A percentile compares a stretch with the other conserved stretches of the same genome.
Conservation (phyloP, 2,113 vertebrate genomes). For the Neodon shergylaensis region DNA sequence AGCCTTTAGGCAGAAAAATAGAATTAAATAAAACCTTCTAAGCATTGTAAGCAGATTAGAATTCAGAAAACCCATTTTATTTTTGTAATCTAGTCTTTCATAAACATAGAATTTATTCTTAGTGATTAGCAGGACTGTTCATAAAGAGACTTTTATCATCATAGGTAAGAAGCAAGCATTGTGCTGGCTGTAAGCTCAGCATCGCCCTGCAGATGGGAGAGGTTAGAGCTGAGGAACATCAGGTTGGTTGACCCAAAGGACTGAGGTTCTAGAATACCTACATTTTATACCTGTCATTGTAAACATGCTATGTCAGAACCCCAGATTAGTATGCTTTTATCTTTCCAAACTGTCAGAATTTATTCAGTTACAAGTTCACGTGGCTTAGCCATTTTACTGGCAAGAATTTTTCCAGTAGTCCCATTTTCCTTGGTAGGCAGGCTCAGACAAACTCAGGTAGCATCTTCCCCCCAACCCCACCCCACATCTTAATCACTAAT, state of each 20-base stretch:
- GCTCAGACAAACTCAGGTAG: background rate
- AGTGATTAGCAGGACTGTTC: background rate
- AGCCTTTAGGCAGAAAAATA: slow-evolving; percentile 7
- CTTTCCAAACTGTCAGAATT: background rate
- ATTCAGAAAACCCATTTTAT: background rate
- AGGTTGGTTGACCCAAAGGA: background rate
- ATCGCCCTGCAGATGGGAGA: background rate
- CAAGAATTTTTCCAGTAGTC: background rate
- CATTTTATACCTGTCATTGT: background rate
- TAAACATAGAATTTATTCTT: background rate
- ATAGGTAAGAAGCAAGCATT: background rate
- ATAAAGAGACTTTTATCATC: background rate
- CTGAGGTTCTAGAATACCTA: background rate
- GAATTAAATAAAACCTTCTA: slow-evolving; percentile 5
- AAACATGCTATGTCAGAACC: background rate
- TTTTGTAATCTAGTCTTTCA: slow-evolving; percentile 5
- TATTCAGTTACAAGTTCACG: background rate
- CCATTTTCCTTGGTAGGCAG: background rate
- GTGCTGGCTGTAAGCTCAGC: background rate
- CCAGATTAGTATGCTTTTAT: background rate
- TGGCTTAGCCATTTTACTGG: background rate
- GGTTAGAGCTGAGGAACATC: background rate
- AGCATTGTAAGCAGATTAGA: slow-evolving; percentile 27
- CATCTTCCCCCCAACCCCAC: background rate
- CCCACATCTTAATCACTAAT: background rate